Evolutionary conservation across 2,113 vertebrate genomes (phyloP).

Genomic region (Calyptommatus sinebrachiatus): DNA sequence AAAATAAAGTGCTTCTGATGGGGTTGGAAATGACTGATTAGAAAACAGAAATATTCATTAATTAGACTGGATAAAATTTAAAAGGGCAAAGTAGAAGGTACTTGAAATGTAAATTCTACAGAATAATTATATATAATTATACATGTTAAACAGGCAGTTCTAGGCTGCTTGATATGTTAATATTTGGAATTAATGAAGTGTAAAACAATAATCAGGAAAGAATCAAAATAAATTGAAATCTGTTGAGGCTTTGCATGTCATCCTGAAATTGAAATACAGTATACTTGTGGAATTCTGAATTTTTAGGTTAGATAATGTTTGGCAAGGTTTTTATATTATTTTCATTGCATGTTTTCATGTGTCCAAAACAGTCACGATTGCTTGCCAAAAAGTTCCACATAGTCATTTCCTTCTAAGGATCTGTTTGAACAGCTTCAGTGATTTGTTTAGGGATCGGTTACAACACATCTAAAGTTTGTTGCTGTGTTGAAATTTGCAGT

Average conservation of each 20-base stretch:
- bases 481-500: too few species aligned
- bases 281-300: neutral
- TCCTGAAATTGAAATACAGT: neutral
- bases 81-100: slow-evolving; percentile 5
- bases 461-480: too few species aligned
- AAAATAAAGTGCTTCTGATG: neutral
- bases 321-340: neutral
- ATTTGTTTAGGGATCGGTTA: too few species aligned
- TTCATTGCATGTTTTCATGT: neutral
- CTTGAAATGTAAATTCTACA: slow-evolving; percentile 25
- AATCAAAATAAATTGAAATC: neutral
- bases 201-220: slow-evolving; percentile 8
- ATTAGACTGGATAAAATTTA: neutral
- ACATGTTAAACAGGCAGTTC: slow-evolving; percentile 8
- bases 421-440: too few species aligned
- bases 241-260: neutral
- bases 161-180: slow-evolving; percentile 6
- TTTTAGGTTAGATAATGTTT: neutral
- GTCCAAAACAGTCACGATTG: too few species aligned
- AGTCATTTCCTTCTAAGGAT: too few species aligned
- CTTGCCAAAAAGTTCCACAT: too few species aligned
- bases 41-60: slow-evolving; percentile 12
- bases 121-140: slow-evolving; percentile 20
- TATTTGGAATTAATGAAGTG: slow-evolving; percentile 26
- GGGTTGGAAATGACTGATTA: neutral